phyloP scores from a whole-genome alignment of 2,888 invertebrate genomes.

The Idaea aversata region DNA sequence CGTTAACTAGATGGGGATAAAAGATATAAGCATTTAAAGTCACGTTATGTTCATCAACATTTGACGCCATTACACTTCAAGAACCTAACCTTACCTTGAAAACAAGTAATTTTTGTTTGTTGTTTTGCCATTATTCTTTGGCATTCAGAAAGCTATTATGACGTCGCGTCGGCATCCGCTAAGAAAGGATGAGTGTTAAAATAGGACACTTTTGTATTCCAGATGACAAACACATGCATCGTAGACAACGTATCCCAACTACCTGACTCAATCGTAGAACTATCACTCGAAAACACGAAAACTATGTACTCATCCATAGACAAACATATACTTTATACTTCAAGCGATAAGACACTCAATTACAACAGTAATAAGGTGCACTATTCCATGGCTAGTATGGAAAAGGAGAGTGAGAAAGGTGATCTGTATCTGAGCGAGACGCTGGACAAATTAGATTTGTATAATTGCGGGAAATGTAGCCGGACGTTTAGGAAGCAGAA shows the following conservation, averaged over 20 bases:
- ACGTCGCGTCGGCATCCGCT: no score
- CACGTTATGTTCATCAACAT: no score
- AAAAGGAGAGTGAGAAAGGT: slow-evolving; percentile 54
- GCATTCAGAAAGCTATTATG: no score
- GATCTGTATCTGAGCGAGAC: slow-evolving; percentile 53
- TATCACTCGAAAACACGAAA: slow-evolving; percentile 70
- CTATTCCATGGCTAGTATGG: slow-evolving; percentile 63
- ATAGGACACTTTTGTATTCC: slow-evolving; percentile 23
- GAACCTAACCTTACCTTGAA: background rate
- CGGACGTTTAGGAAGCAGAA: slow-evolving; percentile 83
- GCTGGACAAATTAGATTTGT: slow-evolving; percentile 58
- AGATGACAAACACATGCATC: slow-evolving; percentile 72
- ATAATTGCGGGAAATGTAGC: slow-evolving; percentile 66
- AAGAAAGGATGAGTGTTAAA: slow-evolving; percentile 1
- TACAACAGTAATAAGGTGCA: slow-evolving; percentile 60
- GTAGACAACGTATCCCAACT: slow-evolving; percentile 67
- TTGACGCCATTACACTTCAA: no score
- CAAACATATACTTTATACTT: slow-evolving; percentile 64
- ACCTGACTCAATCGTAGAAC: slow-evolving; percentile 73
- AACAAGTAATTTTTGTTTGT: background rate
- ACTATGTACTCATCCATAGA: slow-evolving; percentile 69
- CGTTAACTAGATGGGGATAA: no score
- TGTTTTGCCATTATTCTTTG: background rate
- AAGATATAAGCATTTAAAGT: no score
- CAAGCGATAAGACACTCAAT: slow-evolving; percentile 57